A percentile compares a stretch with the other conserved stretches of the same genome.
Evolutionary conservation across 64 coral and sea anemone genomes (phyloP).

Genomic region (Pocillopora damicornis): DNA sequence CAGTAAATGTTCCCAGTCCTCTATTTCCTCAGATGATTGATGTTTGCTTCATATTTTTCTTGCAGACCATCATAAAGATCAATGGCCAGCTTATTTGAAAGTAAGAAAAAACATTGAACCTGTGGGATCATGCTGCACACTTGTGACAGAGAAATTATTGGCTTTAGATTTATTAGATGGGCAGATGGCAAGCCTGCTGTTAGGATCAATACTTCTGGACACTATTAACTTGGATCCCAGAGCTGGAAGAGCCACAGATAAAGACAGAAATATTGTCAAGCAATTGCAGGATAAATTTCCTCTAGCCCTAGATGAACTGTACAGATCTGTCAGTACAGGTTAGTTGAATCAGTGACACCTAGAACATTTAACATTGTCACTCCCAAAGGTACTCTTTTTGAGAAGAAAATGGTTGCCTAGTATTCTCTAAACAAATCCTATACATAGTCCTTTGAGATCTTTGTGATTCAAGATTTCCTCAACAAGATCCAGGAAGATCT

Average conservation of each 20-base stretch:
- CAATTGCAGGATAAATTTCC: slow-evolving; percentile 27
- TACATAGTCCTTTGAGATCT: too few species aligned
- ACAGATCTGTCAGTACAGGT: slow-evolving; percentile 65
- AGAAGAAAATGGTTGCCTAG: not conserved
- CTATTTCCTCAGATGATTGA: not conserved
- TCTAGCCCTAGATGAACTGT: slow-evolving; percentile 49
- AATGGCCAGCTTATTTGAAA: not conserved
- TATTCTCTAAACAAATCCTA: not conserved
- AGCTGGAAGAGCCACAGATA: slow-evolving; percentile 63
- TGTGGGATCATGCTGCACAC: slow-evolving; percentile 82
- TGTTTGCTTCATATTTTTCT: not conserved
- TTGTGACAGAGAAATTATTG: slow-evolving; percentile 70
- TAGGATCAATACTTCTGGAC: slow-evolving; percentile 72
- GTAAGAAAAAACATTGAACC: slow-evolving; percentile 65
- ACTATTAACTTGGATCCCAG: slow-evolving; percentile 74
- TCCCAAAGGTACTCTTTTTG: not conserved
- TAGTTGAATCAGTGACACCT: not conserved
- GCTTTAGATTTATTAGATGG: slow-evolving; percentile 43
- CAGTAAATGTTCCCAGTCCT: not conserved
- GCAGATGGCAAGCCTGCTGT: slow-evolving; percentile 45
- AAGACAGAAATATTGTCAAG: slow-evolving; percentile 56
- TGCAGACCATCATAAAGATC: slow-evolving; percentile 81
- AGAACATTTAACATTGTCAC: not conserved
- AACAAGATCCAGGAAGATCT: too few species aligned
- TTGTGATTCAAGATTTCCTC: not conserved